These are phyloP conservation scores for Megathymus violae DNA, from an alignment of 1,140 invertebrate genomes.

Conservation along the genomic window DNA sequence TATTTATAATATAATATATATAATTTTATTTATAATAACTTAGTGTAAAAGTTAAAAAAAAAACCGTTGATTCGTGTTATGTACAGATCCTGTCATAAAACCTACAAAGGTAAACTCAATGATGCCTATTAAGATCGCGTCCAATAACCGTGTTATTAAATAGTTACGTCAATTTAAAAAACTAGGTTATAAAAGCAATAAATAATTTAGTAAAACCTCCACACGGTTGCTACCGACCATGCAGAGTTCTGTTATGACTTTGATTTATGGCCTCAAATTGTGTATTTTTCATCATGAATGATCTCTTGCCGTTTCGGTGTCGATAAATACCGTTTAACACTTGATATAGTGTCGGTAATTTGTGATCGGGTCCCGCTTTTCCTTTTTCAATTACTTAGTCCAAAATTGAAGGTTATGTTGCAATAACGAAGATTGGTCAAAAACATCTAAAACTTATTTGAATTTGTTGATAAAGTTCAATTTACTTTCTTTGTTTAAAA, in stretches of 20 bases:
- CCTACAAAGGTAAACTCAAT: conserved; percentile 26
- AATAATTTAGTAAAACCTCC: conserved; percentile 72
- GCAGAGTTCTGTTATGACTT: conserved; percentile 49
- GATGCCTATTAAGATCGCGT: conserved; percentile 22
- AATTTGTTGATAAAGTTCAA: conserved; percentile 43
- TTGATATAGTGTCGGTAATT: conserved; percentile 83
- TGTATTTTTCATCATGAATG: conserved; percentile 79
- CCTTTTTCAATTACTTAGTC: conserved; percentile 74
- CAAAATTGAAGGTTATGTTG: conserved; percentile 68
- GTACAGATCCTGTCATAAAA: conserved; percentile 21
- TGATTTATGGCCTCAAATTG: conserved; percentile 81
- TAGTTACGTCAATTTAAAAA: conserved; percentile 45
- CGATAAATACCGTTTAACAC: conserved; percentile 81
- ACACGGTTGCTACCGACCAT: conserved; percentile 57
- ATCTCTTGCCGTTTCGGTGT: conserved; percentile 72
- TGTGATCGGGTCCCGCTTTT: conserved; percentile 72
- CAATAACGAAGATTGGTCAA: conserved; percentile 55
- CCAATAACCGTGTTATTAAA: conserved; percentile 33
- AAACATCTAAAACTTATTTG: conserved; percentile 46
- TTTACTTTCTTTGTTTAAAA: too few relatives aligned
- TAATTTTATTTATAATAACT: too few relatives aligned
- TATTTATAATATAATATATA: too few relatives aligned
- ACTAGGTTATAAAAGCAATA: conserved; percentile 57
- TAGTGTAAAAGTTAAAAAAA: background rate
- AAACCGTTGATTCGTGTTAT: too few relatives aligned